phyloP scores from a whole-genome alignment of 35 echinoderm and acorn worm species.

The Anneissia japonica region DNA sequence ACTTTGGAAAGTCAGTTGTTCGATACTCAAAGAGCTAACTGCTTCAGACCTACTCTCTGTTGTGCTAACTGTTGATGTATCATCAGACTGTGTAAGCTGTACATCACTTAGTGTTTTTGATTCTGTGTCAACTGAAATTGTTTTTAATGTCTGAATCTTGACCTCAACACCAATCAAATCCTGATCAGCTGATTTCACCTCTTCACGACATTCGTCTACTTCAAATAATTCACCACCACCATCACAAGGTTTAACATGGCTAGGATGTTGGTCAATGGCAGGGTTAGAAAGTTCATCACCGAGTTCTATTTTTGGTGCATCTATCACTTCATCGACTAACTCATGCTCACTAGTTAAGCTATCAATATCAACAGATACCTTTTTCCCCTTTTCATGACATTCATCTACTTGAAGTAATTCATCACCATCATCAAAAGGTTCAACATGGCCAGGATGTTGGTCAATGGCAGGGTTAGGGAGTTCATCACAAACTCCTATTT shows the following conservation, averaged over 20 bases:
- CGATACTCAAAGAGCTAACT: not conserved
- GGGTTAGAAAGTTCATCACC: not conserved
- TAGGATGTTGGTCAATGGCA: not conserved
- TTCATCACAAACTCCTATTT: not conserved
- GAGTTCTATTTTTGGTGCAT: not conserved
- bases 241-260: not conserved
- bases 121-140: not conserved
- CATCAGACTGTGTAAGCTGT: not conserved
- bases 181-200: not conserved
- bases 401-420: not conserved
- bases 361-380: not conserved
- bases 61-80: not conserved
- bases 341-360: not conserved
- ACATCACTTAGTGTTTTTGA: not conserved
- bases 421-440: not conserved
- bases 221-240: not conserved
- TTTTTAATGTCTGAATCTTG: not conserved
- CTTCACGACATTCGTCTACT: not conserved
- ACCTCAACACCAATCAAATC: not conserved
- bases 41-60: not conserved
- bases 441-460: slow-evolving; percentile 6
- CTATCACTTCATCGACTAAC: not conserved
- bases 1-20: not conserved
- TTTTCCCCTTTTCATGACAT: not conserved
- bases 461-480: not conserved